Percentiles rank a stretch among this genome's conserved stretches.
These are phyloP conservation scores for Carcina quercana DNA, from an alignment of 2,888 invertebrate species.

Conservation along the genomic window DNA sequence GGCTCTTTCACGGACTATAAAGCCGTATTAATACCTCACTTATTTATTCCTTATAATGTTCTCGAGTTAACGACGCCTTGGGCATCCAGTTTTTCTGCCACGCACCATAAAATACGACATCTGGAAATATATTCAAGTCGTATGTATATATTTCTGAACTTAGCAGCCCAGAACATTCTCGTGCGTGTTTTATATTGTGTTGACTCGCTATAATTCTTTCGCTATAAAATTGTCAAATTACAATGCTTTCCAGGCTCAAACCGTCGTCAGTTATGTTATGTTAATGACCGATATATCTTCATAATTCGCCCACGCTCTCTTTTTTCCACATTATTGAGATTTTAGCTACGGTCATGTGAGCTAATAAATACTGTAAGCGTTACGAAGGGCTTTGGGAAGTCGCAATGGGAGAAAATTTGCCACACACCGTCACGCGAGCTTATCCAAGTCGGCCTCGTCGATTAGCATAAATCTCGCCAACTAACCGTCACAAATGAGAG, in stretches of 20 bases:
- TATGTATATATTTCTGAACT: slow-evolving; percentile 47
- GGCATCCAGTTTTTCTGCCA: slow-evolving; percentile 60
- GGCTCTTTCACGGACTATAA: slow-evolving; percentile 68
- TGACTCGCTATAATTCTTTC: slow-evolving; percentile 20
- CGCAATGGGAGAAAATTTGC: slow-evolving; percentile 65
- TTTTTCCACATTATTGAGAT: slow-evolving; percentile 31
- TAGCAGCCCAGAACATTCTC: slow-evolving; percentile 41
- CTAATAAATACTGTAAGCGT: slow-evolving; percentile 39
- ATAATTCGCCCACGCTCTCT: slow-evolving; percentile 21
- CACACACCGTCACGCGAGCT: slow-evolving; percentile 68
- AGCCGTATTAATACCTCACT: slow-evolving; percentile 63
- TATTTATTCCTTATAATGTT: slow-evolving; percentile 71
- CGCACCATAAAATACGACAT: slow-evolving; percentile 64
- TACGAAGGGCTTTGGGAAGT: slow-evolving; percentile 53
- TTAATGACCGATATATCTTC: slow-evolving; percentile 14
- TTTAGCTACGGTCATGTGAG: slow-evolving; percentile 33
- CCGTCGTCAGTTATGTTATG: slow-evolving; percentile 10
- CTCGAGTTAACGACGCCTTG: slow-evolving; percentile 66
- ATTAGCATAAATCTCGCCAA: slow-evolving; percentile 73
- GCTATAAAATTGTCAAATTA: slow-evolving; percentile 16
- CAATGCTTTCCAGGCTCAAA: slow-evolving; percentile 5
- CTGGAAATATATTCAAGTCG: slow-evolving; percentile 45
- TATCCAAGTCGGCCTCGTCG: slow-evolving; percentile 64
- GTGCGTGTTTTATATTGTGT: slow-evolving; percentile 29
- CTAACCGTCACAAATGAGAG: slow-evolving; percentile 68